These are phyloP conservation scores for Calyptommatus sinebrachiatus DNA, from an alignment of 2,113 vertebrate genomes.

Conservation along the genomic window DNA sequence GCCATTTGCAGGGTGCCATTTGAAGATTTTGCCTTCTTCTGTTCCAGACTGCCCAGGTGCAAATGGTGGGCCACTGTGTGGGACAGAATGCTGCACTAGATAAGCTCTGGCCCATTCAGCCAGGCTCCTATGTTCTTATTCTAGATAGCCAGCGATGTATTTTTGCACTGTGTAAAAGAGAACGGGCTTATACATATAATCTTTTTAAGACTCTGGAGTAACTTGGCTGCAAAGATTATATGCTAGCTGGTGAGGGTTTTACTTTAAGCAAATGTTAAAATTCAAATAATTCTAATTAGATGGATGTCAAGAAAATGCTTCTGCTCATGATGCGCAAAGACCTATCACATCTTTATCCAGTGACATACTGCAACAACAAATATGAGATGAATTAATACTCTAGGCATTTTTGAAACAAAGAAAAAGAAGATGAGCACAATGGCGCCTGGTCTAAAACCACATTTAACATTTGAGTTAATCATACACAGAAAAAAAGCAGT, in stretches of 20 bases:
- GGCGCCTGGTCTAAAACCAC: conserved; percentile 3
- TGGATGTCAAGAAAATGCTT: conserved; percentile 65
- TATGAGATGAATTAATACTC: conserved; percentile 22
- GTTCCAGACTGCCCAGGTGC: no score
- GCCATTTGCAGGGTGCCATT: no score
- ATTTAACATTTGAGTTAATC: neutral
- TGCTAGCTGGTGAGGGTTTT: conserved; percentile 30
- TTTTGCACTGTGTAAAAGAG: conserved; percentile 15
- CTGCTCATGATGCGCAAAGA: conserved; percentile 7
- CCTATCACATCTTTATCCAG: conserved; percentile 56
- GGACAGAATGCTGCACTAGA: no score
- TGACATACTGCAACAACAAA: conserved; percentile 13
- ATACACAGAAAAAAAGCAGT: neutral
- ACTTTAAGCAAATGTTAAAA: conserved; percentile 50
- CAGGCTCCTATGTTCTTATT: no score
- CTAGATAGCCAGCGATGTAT: conserved; percentile 12
- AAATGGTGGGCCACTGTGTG: no score
- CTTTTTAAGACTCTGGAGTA: neutral
- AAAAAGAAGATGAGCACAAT: neutral
- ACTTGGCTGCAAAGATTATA: neutral
- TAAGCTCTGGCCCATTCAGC: no score
- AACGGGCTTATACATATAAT: conserved; percentile 26
- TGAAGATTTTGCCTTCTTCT: no score
- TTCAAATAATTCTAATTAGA: conserved; percentile 70
- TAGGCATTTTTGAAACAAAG: conserved; percentile 19